Conservation (phyloP, 2,888 invertebrate species). For the Phengaris arion region DNA sequence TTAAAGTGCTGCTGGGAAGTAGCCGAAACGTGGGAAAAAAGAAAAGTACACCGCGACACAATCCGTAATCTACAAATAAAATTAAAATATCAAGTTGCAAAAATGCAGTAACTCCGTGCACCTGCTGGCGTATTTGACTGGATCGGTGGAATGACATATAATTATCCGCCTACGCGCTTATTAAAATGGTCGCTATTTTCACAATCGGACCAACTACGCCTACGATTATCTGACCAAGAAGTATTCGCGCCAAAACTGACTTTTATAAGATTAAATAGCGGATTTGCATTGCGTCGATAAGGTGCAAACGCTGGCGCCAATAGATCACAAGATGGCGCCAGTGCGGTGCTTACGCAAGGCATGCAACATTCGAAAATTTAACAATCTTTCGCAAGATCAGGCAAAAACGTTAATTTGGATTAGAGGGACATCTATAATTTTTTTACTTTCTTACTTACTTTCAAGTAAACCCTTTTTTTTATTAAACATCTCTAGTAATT, state of each 20-base stretch:
- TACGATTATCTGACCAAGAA: constrained; percentile 44
- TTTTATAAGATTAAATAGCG: constrained; percentile 55
- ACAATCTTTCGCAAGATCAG: background rate
- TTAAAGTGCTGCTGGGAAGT: too few species aligned
- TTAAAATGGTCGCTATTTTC: constrained; percentile 69
- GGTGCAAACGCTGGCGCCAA: constrained; percentile 53
- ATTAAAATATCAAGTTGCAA: constrained; percentile 29
- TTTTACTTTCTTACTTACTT: too few species aligned
- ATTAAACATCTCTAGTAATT: background rate
- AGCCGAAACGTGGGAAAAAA: too few species aligned
- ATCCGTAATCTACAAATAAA: background rate
- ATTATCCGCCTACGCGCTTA: constrained; percentile 67
- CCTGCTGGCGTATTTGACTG: constrained; percentile 49
- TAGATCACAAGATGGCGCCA: constrained; percentile 75
- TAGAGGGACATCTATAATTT: background rate
- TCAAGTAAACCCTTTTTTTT: background rate
- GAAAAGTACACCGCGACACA: too few species aligned
- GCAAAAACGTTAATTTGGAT: background rate
- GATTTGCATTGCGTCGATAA: constrained; percentile 69
- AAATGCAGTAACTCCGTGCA: constrained; percentile 46
- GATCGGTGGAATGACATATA: constrained; percentile 67
- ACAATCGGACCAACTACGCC: constrained; percentile 54
- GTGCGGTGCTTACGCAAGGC: constrained; percentile 56
- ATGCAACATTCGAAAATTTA: constrained; percentile 22
- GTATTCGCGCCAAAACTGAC: constrained; percentile 56